Evolutionary conservation across 2,888 invertebrate species (phyloP).

Genomic region (Brenthis ino): DNA sequence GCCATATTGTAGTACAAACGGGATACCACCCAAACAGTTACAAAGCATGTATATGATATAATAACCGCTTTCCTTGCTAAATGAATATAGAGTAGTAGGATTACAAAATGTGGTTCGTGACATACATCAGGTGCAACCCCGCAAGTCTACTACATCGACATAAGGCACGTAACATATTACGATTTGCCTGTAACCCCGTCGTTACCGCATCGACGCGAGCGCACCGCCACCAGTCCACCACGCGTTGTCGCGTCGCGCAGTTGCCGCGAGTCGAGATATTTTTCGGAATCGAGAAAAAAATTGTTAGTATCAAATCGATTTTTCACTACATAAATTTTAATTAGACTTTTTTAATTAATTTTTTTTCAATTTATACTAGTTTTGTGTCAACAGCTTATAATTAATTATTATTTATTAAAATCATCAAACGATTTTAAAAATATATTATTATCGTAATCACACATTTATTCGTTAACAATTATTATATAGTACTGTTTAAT

Average conservation of each 20-base stretch:
- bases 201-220: slow-evolving; percentile 49
- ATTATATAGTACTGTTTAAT: slow-evolving; percentile 24
- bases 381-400: not conserved
- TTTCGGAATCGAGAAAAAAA: slow-evolving; percentile 5
- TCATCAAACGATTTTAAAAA: too few relatives aligned
- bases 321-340: not conserved
- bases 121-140: slow-evolving; percentile 44
- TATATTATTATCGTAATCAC: not conserved
- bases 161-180: slow-evolving; percentile 69
- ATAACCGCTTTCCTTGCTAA: slow-evolving; percentile 18
- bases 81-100: slow-evolving; percentile 20
- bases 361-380: not conserved
- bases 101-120: slow-evolving; percentile 39
- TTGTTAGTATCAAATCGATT: slow-evolving; percentile 22
- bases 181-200: slow-evolving; percentile 57
- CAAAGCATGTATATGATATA: not conserved
- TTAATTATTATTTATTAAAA: not conserved
- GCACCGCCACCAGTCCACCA: slow-evolving; percentile 66
- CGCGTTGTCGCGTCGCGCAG: slow-evolving; percentile 73
- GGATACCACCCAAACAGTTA: too few relatives aligned
- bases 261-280: slow-evolving; percentile 52
- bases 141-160: slow-evolving; percentile 59
- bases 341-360: too few relatives aligned
- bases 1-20: too few relatives aligned
- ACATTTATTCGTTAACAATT: slow-evolving; percentile 1